Evolutionary conservation across 2,113 vertebrate species (phyloP).

Genomic region (Todiramphus chloris): DNA sequence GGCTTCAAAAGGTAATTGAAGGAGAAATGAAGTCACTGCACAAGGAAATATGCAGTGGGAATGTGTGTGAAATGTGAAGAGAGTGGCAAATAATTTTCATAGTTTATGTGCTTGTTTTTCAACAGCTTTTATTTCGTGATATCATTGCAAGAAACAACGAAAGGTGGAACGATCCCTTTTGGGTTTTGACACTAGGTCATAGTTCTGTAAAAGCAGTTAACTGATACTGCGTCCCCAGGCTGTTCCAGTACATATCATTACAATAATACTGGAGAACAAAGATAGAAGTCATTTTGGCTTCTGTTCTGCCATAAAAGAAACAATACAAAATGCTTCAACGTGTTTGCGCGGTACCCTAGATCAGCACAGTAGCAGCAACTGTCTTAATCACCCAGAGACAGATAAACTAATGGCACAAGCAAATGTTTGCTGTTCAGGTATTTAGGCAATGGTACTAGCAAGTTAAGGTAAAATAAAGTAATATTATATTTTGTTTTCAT

Average conservation of each 20-base stretch:
- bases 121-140: not conserved
- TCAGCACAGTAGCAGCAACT: conserved; percentile 10
- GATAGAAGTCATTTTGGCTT: conserved; percentile 33
- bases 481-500: not conserved
- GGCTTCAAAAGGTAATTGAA: not conserved
- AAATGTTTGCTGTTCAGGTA: conserved; percentile 26
- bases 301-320: conserved; percentile 15
- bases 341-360: conserved; percentile 38
- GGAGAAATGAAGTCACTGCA: not conserved
- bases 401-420: conserved; percentile 39
- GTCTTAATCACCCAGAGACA: conserved; percentile 52
- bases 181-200: not conserved
- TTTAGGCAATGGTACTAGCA: conserved; percentile 30
- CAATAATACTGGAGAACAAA: not conserved
- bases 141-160: not conserved
- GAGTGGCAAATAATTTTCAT: not conserved
- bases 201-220: conserved; percentile 1
- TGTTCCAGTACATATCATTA: not conserved
- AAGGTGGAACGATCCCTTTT: not conserved
- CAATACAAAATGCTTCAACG: conserved; percentile 12
- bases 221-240: not conserved
- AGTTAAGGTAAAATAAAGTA: not conserved
- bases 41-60: not conserved
- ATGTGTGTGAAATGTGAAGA: not conserved
- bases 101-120: not conserved